Base-by-base conservation (phyloP, 2,888 invertebrate species). In the Xestia xanthographa region DNA sequence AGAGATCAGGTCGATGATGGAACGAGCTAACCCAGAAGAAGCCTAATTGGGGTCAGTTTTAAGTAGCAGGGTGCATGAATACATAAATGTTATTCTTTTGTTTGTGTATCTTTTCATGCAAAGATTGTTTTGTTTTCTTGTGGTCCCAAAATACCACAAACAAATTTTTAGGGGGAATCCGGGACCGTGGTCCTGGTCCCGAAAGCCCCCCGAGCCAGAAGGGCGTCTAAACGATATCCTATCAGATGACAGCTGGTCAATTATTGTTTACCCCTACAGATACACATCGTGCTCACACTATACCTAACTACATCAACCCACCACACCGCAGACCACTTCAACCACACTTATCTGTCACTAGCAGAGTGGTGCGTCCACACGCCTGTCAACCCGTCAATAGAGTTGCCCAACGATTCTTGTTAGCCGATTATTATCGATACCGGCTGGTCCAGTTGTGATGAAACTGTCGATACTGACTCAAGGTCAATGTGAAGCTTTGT, bases 401-500 rank as follows among this genome's bases (percentile, higher is more conserved):
- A 84, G 90, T 92, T 92, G 88, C 82, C 83, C 89, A 92, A 92
- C 86, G 75, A 66, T 77, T 83, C 86, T 90, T 85, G 90, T 87
- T 90, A 89, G 88, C 83, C 87, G 87, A 86, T 89, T 79, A 89
- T 77, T 86, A 86, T 86, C 78, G 82, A 85, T 83, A 83, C 80
- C 80, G 86, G 90, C 86, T 58, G 14, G 68, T 62, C 84, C 86
- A 86, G 87, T 86, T 77, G 82, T 90, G 91, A 88, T 86, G 91
- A 90, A 91, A 92, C 84, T 82, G 60, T 73, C 84, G 74, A 82
- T 87, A 75, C 8, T 48, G 91, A 70, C 5, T 48, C 89, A 93
- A 93, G 93, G 93, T 93, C 93, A 93, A 91, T 91, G 92, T 87
- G 87, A 90, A 85, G 81, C 79, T 83, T 87, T 86, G 85, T 84